Conservation (phyloP, 2,113 vertebrate species). For the Alethe diademata region DNA sequence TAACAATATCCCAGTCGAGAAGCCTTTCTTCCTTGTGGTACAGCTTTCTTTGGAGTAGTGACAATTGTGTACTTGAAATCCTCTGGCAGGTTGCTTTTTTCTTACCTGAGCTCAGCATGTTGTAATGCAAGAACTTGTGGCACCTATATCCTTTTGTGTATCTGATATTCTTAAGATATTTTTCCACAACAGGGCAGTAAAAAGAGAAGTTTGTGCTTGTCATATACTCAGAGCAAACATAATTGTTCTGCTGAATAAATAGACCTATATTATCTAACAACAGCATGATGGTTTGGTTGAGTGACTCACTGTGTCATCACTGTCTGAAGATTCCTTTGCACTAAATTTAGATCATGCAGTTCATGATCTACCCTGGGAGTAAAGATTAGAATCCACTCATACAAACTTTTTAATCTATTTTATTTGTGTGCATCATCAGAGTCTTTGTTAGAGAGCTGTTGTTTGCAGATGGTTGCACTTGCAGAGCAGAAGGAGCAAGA, state of each 20-base stretch:
- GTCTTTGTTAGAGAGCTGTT: slow-evolving; percentile 35
- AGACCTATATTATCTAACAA: slow-evolving; percentile 8
- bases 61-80: neutral
- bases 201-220: neutral
- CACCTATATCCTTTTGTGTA: neutral
- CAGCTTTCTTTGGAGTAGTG: neutral
- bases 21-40: neutral
- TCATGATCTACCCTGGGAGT: slow-evolving; percentile 8
- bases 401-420: slow-evolving; percentile 32
- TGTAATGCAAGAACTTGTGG: neutral
- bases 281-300: neutral
- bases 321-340: slow-evolving; percentile 27
- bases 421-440: slow-evolving; percentile 55
- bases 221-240: neutral
- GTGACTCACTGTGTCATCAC: slow-evolving; percentile 11
- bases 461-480: slow-evolving; percentile 55
- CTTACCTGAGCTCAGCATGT: neutral
- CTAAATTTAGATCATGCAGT: slow-evolving; percentile 23
- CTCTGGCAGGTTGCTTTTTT: neutral
- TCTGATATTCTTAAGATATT: neutral
- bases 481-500: slow-evolving; percentile 34
- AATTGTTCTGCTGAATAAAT: neutral
- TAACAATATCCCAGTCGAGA: rapidly evolving
- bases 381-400: slow-evolving; percentile 44
- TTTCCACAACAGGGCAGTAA: neutral